A percentile compares a stretch with the other conserved stretches of the same genome.
phyloP scores from a whole-genome alignment of 2,797 vertebrate species.

The Echiichthys vipera region DNA sequence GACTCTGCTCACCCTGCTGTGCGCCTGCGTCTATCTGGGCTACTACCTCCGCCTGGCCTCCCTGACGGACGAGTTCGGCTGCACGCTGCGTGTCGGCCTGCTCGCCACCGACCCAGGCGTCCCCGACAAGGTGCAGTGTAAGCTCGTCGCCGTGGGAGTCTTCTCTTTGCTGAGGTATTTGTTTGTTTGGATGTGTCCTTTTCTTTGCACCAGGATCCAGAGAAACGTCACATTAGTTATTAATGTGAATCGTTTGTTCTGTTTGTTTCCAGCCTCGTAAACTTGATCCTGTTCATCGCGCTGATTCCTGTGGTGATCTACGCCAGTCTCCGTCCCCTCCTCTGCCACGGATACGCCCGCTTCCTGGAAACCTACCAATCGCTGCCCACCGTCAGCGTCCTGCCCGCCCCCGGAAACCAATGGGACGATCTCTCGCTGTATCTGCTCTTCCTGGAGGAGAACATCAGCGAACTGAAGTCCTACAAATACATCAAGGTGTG shows the following conservation, averaged over 20 bases:
- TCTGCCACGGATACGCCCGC: constrained; percentile 68
- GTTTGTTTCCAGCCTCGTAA: constrained; percentile 78
- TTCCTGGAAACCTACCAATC: constrained; percentile 91
- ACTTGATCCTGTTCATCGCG: constrained; percentile 87
- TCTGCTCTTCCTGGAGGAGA: constrained; percentile 94
- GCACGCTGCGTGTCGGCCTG: constrained; percentile 90
- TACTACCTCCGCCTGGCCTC: constrained; percentile 93
- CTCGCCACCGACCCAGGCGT: constrained; percentile 86
- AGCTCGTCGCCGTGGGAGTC: constrained; percentile 94
- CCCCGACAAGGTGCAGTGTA: constrained; percentile 91
- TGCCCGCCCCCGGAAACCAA: constrained; percentile 69
- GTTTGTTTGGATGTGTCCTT: neutral
- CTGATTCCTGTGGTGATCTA: constrained; percentile 90
- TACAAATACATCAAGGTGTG: constrained; percentile 93
- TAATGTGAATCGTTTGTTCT: neutral
- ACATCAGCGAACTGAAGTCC: constrained; percentile 96
- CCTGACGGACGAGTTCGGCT: constrained; percentile 91
- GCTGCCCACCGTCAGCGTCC: constrained; percentile 89
- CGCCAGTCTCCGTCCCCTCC: constrained; percentile 85
- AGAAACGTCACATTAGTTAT: neutral
- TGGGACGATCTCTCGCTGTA: constrained; percentile 93
- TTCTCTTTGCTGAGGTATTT: constrained; percentile 91
- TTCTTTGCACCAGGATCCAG: neutral
- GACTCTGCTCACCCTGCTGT: constrained; percentile 85
- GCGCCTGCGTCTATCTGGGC: constrained; percentile 89